Conservation (phyloP, 1,140 invertebrate species). For the Papilio helenus region DNA sequence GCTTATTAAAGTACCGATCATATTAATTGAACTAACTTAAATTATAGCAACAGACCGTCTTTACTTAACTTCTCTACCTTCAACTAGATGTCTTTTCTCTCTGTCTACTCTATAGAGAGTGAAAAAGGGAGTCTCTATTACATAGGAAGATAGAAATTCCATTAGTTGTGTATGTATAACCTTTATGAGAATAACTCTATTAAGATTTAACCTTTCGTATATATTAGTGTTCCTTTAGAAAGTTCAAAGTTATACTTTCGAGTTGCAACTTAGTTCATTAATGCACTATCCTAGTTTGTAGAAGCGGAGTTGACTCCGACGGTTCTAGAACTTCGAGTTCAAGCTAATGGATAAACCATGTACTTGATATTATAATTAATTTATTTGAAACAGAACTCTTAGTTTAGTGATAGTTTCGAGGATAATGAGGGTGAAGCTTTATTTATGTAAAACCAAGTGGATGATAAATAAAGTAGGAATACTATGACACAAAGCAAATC, state of each 20-base stretch:
- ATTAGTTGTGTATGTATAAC: not conserved
- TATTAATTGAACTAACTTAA: too few relatives aligned
- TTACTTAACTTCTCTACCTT: too few relatives aligned
- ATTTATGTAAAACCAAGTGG: too few relatives aligned
- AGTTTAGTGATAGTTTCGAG: not conserved
- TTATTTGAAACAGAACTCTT: not conserved
- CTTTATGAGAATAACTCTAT: not conserved
- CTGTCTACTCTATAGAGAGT: too few relatives aligned
- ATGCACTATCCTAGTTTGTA: slow-evolving; percentile 5
- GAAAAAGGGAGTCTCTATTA: too few relatives aligned
- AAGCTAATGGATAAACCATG: not conserved
- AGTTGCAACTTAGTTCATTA: slow-evolving; percentile 13
- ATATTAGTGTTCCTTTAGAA: not conserved
- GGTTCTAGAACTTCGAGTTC: not conserved
- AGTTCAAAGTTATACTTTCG: not conserved
- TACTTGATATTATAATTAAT: not conserved
- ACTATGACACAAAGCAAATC: too few relatives aligned
- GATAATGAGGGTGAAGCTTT: too few relatives aligned
- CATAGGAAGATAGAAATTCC: not conserved
- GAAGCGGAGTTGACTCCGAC: slow-evolving; percentile 8
- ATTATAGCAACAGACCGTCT: too few relatives aligned
- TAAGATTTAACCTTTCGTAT: not conserved
- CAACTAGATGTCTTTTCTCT: too few relatives aligned
- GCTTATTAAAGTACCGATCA: too few relatives aligned
- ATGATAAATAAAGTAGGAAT: too few relatives aligned